Base-by-base conservation (phyloP, 2,888 invertebrate genomes). In the Protodeltote pygarga region DNA sequence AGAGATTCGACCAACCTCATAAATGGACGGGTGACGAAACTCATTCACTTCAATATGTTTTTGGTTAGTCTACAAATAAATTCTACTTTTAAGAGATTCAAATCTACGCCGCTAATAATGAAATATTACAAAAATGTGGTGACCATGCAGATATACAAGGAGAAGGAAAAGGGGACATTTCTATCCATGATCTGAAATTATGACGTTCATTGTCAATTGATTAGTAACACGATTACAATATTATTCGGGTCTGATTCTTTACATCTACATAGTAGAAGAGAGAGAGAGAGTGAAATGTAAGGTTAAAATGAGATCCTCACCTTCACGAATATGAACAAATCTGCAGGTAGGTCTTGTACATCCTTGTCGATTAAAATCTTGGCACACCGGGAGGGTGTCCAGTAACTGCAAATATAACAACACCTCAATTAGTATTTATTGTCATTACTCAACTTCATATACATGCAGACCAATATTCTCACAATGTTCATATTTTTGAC, bases 381-480 rank as follows among this genome's bases (percentile, higher is more conserved):
- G 98, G 98, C 97, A 98, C 96, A 98, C 98, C 97, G 96, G 98
- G 97, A 97, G 98, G 98, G 97, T 98, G 98, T 97, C 98, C 98
- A 97, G 98, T 97, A 98, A 98, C 98, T 98, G 97, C 84, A 96
- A 96, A 85, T 75, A 87, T 81, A 68, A 80, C 75, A 73, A 67
- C 50, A 44, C 45, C 47, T 52, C 59, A 53, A 83, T 89, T 77
- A 88, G 79, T 81, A 78, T 78, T 65, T 69, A 68, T 71, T 71
- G 74, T 71, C 63, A 61, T 72, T 48, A 63, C 32, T 63, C 39
- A 45, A 39, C 47, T 55, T 65, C 20, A 63, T 59, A 55, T 65
- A 64, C 73, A 80, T 73, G 74, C 80, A 77, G 65, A 77, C 81
- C 77, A 73, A 76, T 65, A 55, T 53, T 71, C 64, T 74, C 77